Evolutionary conservation across 2,888 invertebrate species (phyloP), one percentile per base, ranked within the genome.

Genomic region (Altica lythri): DNA sequence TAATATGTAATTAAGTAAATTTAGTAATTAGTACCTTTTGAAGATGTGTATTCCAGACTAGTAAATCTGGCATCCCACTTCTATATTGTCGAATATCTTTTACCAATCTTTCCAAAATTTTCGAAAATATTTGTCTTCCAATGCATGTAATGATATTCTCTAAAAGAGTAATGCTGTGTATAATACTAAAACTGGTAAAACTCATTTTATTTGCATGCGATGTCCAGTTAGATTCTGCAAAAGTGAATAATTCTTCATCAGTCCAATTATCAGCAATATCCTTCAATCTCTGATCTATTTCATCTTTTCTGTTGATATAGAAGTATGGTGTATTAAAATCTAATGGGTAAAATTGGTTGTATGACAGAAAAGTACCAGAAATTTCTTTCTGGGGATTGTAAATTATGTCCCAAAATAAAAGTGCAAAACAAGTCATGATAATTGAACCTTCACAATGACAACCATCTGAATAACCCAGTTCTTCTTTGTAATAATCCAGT

Each of bases 41-140:
- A 1, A 78, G 76, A 19, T 66, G 43, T 0, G 72, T 67, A 72
- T 89, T 84, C 91, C 92, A 94, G 9, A 93, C 74, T 6, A 89
- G 83, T 22, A 94, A 82, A 77, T 94, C 93, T 0, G 94, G 93
- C 75, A 93, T 88, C 25, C 93, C 93, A 64, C 86, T 82, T 54
- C 80, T 79, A 59, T 84, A 81, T 63, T 82, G 77, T n/a, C 81
- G 77, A 68, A 82, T 85, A 75, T 85, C 76, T 1, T 68, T 68
- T 0, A 84, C 81, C 37, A 89, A 76, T 19, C 85, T 80, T 46
- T 80, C 75, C 60, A 86, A 86, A 43, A 90, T 78, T 12, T 80
- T 79, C 6, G 79, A 70, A 27, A 85, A 69, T 0, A 79, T 74
- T n/a, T 68, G 60, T 16, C 79, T 68, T 8, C 83, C 82, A 48